phyloP scores from a whole-genome alignment of 2,797 vertebrate genomes.

The Eulemur coronatus region DNA sequence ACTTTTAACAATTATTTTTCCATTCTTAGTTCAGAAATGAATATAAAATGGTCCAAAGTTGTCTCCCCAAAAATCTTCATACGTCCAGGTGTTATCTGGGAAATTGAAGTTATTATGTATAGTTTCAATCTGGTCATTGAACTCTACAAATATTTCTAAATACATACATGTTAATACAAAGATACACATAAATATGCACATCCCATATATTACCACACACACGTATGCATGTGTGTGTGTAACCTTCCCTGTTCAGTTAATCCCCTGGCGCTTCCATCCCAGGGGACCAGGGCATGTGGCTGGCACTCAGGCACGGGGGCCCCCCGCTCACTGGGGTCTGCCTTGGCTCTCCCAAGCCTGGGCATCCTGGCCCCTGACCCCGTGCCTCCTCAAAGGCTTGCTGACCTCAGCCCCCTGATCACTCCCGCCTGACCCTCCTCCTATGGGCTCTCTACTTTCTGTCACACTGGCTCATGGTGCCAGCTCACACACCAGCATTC shows the following conservation, averaged over 20 bases:
- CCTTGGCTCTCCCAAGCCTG: not conserved
- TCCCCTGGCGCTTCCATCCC: not conserved
- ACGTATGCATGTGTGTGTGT: rapidly evolving
- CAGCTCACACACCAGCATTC: not conserved
- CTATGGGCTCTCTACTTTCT: not conserved
- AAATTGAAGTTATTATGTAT: not conserved
- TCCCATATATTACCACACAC: not conserved
- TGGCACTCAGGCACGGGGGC: not conserved
- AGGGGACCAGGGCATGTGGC: not conserved
- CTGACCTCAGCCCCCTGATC: not conserved
- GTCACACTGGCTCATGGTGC: not conserved
- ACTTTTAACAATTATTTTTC: not conserved
- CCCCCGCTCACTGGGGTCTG: not conserved
- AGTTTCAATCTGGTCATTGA: not conserved
- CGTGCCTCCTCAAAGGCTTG: not conserved
- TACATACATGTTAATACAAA: too few relatives aligned
- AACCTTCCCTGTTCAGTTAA: not conserved
- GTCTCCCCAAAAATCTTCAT: not conserved
- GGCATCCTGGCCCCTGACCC: not conserved
- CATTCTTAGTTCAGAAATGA: not conserved
- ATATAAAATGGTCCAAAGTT: not conserved
- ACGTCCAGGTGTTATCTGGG: not conserved
- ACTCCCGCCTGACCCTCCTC: not conserved
- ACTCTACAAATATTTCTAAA: not conserved
- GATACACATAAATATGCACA: too few relatives aligned